Evolutionary conservation across 1,140 invertebrate genomes (phyloP).

Genomic region (Zaprionus taronus): DNA sequence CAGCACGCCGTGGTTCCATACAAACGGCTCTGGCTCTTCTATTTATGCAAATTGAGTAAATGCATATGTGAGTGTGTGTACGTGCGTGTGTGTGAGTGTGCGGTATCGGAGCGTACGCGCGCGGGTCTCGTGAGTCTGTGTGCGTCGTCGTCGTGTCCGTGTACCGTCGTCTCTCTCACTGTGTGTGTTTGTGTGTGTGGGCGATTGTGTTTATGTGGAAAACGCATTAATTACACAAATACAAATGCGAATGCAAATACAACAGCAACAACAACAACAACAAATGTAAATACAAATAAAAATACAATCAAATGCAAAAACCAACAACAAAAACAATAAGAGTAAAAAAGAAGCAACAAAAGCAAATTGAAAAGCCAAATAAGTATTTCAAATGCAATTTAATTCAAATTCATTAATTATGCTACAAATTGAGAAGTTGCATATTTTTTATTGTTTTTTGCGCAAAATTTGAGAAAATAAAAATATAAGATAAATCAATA

Average conservation of each 20-base stretch:
- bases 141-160: conserved; percentile 21
- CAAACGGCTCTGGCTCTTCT: conserved; percentile 43
- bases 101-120: conserved; percentile 46
- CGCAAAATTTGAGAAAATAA: conserved; percentile 31
- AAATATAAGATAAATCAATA: neutral
- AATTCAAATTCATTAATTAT: conserved; percentile 55
- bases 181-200: conserved; percentile 40
- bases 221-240: conserved; percentile 77
- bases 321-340: conserved; percentile 52
- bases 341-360: conserved; percentile 35
- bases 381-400: conserved; percentile 59
- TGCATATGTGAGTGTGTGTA: conserved; percentile 39
- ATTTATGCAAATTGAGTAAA: conserved; percentile 56
- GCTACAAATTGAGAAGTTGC: conserved; percentile 32
- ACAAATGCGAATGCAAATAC: conserved; percentile 61
- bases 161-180: conserved; percentile 5
- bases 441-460: conserved; percentile 74
- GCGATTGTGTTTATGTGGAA: conserved; percentile 67
- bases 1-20: conserved; percentile 34
- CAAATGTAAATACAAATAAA: conserved; percentile 69
- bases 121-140: conserved; percentile 18
- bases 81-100: conserved; percentile 23
- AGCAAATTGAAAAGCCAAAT: conserved; percentile 56
- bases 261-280: conserved; percentile 42
- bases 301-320: conserved; percentile 57